These are phyloP conservation scores for Vulpes vulpes DNA, from an alignment of 2,113 vertebrate species.

Conservation along the genomic window DNA sequence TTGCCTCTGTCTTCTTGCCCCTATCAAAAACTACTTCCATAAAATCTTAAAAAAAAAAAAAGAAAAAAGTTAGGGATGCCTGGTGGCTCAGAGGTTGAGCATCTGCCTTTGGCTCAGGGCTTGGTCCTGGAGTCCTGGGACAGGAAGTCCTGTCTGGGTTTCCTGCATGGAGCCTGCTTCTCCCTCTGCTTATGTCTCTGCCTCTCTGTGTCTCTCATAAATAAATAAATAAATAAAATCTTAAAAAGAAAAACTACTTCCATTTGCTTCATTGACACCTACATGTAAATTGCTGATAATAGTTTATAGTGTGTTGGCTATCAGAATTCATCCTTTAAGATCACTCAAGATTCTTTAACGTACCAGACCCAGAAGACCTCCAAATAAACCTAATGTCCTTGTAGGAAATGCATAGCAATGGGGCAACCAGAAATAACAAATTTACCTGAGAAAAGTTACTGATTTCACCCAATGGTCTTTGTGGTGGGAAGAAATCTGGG, in stretches of 20 bases:
- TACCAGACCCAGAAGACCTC: neutral
- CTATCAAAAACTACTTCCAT: neutral
- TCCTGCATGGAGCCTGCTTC: too few species aligned
- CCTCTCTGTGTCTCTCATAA: too few species aligned
- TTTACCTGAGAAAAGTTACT: neutral
- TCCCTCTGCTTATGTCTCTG: too few species aligned
- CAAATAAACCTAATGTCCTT: neutral
- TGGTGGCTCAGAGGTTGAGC: too few species aligned
- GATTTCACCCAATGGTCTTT: neutral
- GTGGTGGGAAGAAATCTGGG: neutral
- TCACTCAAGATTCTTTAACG: neutral
- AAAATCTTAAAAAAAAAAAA: too few species aligned
- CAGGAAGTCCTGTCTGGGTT: too few species aligned
- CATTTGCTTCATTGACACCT: neutral
- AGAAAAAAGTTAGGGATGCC: too few species aligned
- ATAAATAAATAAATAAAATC: too few species aligned
- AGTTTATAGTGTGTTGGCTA: neutral
- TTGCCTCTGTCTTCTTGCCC: neutral
- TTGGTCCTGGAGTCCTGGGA: too few species aligned
- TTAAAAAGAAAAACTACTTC: neutral
- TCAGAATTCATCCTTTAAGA: neutral
- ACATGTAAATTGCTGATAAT: neutral
- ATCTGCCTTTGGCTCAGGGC: too few species aligned
- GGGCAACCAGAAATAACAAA: neutral
- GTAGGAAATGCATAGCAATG: neutral